These are phyloP conservation scores for Eciton burchellii DNA, from an alignment of 1,140 invertebrate species.

Conservation along the genomic window DNA sequence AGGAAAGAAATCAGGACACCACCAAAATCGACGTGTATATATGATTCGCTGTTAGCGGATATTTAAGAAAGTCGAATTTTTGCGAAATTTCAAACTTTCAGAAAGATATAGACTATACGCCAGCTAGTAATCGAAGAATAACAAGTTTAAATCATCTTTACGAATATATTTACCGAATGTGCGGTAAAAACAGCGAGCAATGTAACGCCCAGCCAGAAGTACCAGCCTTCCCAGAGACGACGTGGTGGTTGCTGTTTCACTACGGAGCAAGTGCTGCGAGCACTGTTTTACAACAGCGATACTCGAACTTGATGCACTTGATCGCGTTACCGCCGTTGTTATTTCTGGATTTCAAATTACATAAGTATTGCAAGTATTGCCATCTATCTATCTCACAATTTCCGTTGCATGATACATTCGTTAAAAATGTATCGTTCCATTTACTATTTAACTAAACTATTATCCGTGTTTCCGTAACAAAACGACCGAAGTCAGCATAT, in stretches of 20 bases:
- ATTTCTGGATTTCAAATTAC: conserved; percentile 66
- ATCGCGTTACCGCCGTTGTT: conserved; percentile 42
- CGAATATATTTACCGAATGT: conserved; percentile 73
- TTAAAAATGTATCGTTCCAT: conserved; percentile 21
- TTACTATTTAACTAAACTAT: too few species aligned
- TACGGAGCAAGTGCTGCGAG: conserved; percentile 76
- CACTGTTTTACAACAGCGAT: conserved; percentile 79
- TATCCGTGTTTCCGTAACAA: neutral
- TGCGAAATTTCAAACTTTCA: too few species aligned
- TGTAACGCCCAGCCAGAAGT: conserved; percentile 81
- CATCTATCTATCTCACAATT: conserved; percentile 59
- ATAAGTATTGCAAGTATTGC: conserved; percentile 76
- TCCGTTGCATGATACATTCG: neutral
- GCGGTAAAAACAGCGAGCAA: conserved; percentile 77
- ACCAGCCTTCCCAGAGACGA: conserved; percentile 81
- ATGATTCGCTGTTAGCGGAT: too few species aligned
- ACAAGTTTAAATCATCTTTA: neutral
- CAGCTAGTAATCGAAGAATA: too few species aligned
- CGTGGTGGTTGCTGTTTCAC: conserved; percentile 77
- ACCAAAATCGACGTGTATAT: too few species aligned
- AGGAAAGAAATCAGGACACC: too few species aligned
- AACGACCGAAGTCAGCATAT: neutral
- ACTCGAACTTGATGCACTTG: conserved; percentile 70
- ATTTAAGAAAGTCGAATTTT: too few species aligned
- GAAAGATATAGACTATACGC: too few species aligned